A percentile compares a stretch with the other conserved stretches of the same genome.
phyloP scores from a whole-genome alignment of 2,888 invertebrate species.

The Osmoderma eremita region DNA sequence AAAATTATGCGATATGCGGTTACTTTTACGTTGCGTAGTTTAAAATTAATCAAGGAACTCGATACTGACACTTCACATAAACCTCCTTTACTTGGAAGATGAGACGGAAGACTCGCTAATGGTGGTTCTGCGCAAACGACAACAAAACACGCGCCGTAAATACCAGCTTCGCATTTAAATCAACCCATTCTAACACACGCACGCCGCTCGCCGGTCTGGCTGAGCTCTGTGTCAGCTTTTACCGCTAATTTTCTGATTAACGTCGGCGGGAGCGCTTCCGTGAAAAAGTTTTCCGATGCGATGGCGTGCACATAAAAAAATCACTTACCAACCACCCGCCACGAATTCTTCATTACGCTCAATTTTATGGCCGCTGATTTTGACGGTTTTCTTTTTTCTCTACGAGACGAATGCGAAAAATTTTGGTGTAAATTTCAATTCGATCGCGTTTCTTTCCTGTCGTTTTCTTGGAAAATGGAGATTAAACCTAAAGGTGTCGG shows the following conservation, averaged over 20 bases:
- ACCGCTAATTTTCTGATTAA: slow-evolving; percentile 36
- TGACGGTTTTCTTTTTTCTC: slow-evolving; percentile 22
- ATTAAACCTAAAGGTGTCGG: slow-evolving; percentile 22
- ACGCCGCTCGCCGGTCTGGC: neutral
- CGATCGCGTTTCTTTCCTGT: slow-evolving; percentile 25
- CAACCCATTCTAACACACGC: slow-evolving; percentile 26
- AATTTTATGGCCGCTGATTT: slow-evolving; percentile 25
- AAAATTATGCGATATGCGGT: neutral
- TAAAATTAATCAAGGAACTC: neutral
- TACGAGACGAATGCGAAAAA: slow-evolving; percentile 11
- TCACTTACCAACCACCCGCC: slow-evolving; percentile 34
- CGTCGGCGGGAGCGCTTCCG: slow-evolving; percentile 19
- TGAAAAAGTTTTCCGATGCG: slow-evolving; percentile 16
- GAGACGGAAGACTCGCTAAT: slow-evolving; percentile 26
- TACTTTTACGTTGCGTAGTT: neutral
- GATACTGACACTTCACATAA: slow-evolving; percentile 4
- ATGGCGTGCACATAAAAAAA: slow-evolving; percentile 29
- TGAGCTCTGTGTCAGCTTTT: slow-evolving; percentile 7
- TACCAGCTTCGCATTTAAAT: slow-evolving; percentile 31
- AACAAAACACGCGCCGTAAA: slow-evolving; percentile 26
- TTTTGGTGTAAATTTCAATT: slow-evolving; percentile 17
- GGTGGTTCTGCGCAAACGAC: neutral
- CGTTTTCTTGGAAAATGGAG: slow-evolving; percentile 22
- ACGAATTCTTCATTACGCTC: slow-evolving; percentile 32
- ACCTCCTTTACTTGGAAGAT: slow-evolving; percentile 21